Base-by-base conservation (phyloP, 2,888 invertebrate species). In the Philereme transversata region DNA sequence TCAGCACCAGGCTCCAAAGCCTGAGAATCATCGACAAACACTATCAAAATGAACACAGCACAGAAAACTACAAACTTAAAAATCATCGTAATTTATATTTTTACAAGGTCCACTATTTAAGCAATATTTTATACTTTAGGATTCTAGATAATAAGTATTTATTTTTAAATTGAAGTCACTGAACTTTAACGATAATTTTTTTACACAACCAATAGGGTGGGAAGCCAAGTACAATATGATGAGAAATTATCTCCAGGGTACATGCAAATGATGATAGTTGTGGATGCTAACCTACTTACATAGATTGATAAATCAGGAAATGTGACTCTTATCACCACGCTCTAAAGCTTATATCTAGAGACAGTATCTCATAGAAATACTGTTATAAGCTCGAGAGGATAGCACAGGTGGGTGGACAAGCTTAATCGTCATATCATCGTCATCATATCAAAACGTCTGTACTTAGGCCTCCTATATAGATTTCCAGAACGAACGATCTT, bases 1-100 rank as follows among this genome's bases (percentile, higher is more conserved):
- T 72, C 62, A 5, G 77, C 79, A 3, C 74, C 73, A 0, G 64
- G 50, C 11, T 78, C 73, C 55, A 85, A 70, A 35, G 76, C 63
- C 5, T 70, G 62, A 1, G 65, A 62, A 4, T 69, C 57, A 40
- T 55, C 49, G 6, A 70, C 22, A 34, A 73, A 67, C 8, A 73
- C 41, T 0, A 75, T 36, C 5, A 73, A 50, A 41, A 57, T 34
- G 33, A 73, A 47, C 43, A 74, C 54, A 36, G 65, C 49, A 72
- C 68, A 69, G 52, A 72, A 68, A 10, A 73, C 60, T 22, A 71
- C 53, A 5, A 57, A 67, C 62, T 66, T 78, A 0, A 65, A 55
- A 67, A 49, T 41, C 78, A 78, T 77, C 49, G 46, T 69, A 35
- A 33, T 4, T 11, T 11, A 5, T 22, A 5, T 5, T 22, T n/a